Evolutionary conservation across 1,140 invertebrate genomes (phyloP).

Genomic region (Riptortus pedestris): DNA sequence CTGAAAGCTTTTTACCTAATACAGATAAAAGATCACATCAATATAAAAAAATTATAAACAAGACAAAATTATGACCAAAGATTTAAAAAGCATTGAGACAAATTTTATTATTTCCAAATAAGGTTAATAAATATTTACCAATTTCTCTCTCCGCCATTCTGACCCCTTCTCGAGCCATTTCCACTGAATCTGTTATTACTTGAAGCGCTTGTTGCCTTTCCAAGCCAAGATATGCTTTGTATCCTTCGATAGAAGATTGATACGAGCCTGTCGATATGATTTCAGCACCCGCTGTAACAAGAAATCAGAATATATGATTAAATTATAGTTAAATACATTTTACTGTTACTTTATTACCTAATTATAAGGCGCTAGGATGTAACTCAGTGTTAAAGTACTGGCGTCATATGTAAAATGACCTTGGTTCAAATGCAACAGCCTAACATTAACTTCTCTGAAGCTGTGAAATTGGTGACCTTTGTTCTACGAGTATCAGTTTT

Average conservation of each 20-base stretch:
- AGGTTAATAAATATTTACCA: conserved; percentile 1
- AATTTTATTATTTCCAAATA: no score
- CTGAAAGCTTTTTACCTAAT: conserved; percentile 29
- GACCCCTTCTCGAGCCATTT: not conserved
- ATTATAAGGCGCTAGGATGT: no score
- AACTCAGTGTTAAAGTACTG: no score
- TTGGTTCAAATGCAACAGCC: no score
- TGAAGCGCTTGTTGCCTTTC: conserved; percentile 49
- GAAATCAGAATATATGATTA: not conserved
- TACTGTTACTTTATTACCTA: no score
- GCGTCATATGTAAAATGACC: no score
- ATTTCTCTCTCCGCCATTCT: not conserved
- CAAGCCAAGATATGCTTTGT: conserved; percentile 55
- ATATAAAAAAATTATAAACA: not conserved
- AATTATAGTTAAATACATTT: no score
- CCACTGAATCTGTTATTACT: conserved; percentile 58
- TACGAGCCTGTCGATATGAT: conserved; percentile 80
- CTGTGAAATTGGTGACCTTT: no score
- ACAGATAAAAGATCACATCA: not conserved
- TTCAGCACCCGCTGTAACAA: conserved; percentile 59
- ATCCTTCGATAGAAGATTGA: conserved; percentile 71
- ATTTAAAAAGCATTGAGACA: not conserved
- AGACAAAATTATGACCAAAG: not conserved
- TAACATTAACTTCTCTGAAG: no score
- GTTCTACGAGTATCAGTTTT: no score